phyloP scores from a whole-genome alignment of 2,797 vertebrate species.

The Kryptolebias ocellatus region DNA sequence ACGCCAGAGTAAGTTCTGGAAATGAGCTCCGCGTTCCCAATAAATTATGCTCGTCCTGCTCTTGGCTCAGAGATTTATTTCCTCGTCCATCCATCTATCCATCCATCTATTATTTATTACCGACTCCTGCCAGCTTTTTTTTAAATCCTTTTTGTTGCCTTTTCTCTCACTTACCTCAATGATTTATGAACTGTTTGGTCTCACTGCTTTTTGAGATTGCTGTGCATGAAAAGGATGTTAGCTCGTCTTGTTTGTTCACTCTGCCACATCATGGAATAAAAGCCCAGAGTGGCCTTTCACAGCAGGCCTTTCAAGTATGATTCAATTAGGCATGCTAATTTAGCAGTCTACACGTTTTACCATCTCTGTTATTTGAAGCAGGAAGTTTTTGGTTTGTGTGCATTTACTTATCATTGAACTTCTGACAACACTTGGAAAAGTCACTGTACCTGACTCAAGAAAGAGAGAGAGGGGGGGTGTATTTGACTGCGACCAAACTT shows the following conservation, averaged over 20 bases:
- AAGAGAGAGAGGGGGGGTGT: slow-evolving; percentile 11
- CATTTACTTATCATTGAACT: slow-evolving; percentile 18
- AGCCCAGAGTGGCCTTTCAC: slow-evolving; percentile 34
- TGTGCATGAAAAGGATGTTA: slow-evolving; percentile 46
- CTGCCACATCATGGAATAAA: slow-evolving; percentile 18
- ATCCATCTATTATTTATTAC: slow-evolving; percentile 75
- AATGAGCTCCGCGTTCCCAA: slow-evolving; percentile 29
- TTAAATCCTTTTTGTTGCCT: slow-evolving; percentile 33
- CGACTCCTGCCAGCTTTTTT: slow-evolving; percentile 50
- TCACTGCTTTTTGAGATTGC: slow-evolving; percentile 55
- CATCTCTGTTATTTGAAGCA: slow-evolving; percentile 18
- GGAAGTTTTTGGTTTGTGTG: slow-evolving; percentile 6
- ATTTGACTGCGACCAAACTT: slow-evolving; percentile 36
- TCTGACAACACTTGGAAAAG: slow-evolving; percentile 22
- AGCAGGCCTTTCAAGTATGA: slow-evolving; percentile 40
- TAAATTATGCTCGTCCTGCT: slow-evolving; percentile 58
- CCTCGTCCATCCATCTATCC: slow-evolving; percentile 72
- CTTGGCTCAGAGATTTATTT: slow-evolving; percentile 64
- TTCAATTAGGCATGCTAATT: slow-evolving; percentile 56
- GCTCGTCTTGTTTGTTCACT: slow-evolving; percentile 33
- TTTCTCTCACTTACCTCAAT: slow-evolving; percentile 62
- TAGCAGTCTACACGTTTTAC: slow-evolving; percentile 41
- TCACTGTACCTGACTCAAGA: slow-evolving; percentile 39
- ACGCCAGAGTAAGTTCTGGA: slow-evolving; percentile 15
- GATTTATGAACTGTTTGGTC: slow-evolving; percentile 77